phyloP scores from a whole-genome alignment of 1,140 invertebrate genomes.

The Procambarus clarkii region DNA sequence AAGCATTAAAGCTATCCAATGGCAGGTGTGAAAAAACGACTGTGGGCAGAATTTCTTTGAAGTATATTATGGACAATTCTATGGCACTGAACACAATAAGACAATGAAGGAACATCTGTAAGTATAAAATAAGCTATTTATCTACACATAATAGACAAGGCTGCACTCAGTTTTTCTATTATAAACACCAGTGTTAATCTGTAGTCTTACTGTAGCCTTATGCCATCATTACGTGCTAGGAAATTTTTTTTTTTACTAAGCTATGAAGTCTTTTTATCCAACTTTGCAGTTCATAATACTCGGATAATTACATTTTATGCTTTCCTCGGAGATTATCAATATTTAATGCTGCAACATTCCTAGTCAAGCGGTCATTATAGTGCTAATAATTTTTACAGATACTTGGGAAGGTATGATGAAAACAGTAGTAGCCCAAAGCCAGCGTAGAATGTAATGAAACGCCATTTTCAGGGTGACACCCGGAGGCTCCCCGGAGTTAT shows the following conservation, averaged over 20 bases:
- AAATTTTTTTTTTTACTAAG: background rate
- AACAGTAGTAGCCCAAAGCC: no score
- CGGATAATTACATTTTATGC: background rate
- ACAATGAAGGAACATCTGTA: background rate
- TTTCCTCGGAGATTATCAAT: background rate
- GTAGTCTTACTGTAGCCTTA: background rate
- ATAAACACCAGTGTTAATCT: background rate
- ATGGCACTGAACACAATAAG: background rate
- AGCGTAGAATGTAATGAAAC: no score
- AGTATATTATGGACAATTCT: background rate
- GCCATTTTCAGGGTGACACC: no score
- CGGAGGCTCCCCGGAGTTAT: no score
- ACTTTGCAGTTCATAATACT: background rate
- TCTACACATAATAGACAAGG: conserved; percentile 30
- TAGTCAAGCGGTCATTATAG: no score
- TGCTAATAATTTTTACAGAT: no score
- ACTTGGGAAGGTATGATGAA: no score
- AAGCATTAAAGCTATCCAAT: conserved; percentile 21
- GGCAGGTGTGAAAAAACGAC: conserved; percentile 1
- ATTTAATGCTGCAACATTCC: no score
- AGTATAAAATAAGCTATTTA: background rate
- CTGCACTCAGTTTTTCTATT: background rate
- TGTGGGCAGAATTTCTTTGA: background rate
- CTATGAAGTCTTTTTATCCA: conserved; percentile 19
- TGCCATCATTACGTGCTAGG: background rate